Percentiles rank a stretch among this genome's conserved stretches.
These are phyloP conservation scores for Heteromormyrus szaboi DNA, from an alignment of 2,797 vertebrate species.

Conservation along the genomic window DNA sequence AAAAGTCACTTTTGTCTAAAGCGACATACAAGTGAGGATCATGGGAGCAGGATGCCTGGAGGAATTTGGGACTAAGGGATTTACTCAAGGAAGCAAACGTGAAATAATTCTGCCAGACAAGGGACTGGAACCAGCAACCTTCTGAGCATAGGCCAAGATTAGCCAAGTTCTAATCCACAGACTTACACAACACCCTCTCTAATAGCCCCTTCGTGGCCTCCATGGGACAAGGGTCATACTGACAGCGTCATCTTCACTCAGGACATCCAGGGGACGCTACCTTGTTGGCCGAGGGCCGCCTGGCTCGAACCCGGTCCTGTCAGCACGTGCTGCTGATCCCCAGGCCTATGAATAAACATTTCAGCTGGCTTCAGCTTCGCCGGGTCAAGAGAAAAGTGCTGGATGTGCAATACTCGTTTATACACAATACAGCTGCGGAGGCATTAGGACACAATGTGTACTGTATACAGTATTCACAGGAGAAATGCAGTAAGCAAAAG, in stretches of 20 bases:
- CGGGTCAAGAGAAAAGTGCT: neutral
- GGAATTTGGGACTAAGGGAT: neutral
- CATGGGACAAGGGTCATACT: neutral
- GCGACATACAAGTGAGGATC: neutral
- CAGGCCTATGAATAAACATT: constrained; percentile 25
- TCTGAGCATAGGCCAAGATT: neutral
- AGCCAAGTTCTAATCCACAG: neutral
- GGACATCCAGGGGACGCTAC: constrained; percentile 39
- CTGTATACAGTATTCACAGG: neutral
- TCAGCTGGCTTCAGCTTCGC: neutral
- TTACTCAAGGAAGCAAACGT: neutral
- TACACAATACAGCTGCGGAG: neutral
- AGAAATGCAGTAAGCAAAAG: neutral
- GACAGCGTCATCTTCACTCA: neutral
- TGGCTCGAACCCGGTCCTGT: constrained; percentile 41
- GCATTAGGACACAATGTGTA: neutral
- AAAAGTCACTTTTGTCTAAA: neutral
- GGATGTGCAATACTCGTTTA: neutral
- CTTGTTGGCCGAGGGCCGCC: constrained; percentile 44
- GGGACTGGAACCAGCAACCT: neutral
- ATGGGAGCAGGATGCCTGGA: neutral
- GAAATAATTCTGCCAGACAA: neutral
- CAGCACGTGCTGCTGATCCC: constrained; percentile 22
- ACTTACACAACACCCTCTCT: neutral
- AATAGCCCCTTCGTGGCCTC: neutral